Evolutionary conservation across 2,113 vertebrate species (phyloP), one percentile per base, ranked within the genome.

Genomic region (Cebus imitator): DNA sequence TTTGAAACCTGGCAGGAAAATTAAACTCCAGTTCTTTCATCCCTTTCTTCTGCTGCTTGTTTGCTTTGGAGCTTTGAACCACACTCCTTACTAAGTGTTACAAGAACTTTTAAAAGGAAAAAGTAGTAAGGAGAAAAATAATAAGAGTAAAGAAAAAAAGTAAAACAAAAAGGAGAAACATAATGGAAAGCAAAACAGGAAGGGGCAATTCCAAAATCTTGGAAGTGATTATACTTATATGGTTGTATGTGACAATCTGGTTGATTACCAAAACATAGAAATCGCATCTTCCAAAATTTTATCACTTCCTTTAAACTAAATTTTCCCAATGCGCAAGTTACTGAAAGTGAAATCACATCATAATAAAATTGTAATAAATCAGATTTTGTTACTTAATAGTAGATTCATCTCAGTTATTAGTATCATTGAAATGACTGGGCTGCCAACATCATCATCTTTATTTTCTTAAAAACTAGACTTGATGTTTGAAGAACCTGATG

Each of bases 1-100:
- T 43, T 35, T 90, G 87, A 96, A 90, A 84, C 64, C 94, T 96
- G 97, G 87, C 87, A 97, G 87, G 80, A 90, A 94, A 76, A 81
- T 61, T 25, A 78, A 92, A 61, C 45, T 93, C 37, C 52, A 16
- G n/a, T 87, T 52, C 70, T 95, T 96, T 96, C 87, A 95, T 96
- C 30, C 45, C n/a, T 92, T 91, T 95, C 48, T 95, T 96, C 55
- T 95, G 21, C 13, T 86, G 37, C 55, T 37, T 96, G 84, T 97
- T 97, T 95, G 43, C 70, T 97, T 96, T 97, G 93, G 94, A 93
- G 35, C 43, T 86, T 76, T 70, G 68, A 43, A 55, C 90, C 17
- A 21, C 32, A 70, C 32, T 97, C 10, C 2, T 93, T 96, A 95
- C 73, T 85, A 76, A 84, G 35, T 92, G 84, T 96, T 97, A 96